Evolutionary conservation across 2,797 vertebrate genomes (phyloP), one percentile per base, ranked within the genome.

Genomic region (Eulemur albifrons): DNA sequence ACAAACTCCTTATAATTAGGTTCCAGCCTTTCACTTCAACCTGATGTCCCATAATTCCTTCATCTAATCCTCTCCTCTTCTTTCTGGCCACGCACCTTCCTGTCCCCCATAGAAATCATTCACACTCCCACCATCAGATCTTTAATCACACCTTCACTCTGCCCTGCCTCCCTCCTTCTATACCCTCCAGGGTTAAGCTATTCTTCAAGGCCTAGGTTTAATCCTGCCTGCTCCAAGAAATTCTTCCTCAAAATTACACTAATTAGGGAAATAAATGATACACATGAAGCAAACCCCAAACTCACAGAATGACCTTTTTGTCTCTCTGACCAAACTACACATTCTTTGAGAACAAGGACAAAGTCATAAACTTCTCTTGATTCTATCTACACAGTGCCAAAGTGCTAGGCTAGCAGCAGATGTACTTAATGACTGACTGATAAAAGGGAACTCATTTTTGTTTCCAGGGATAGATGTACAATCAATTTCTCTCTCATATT

Each of bases 391-490:
- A 15, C 1, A 65, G 2, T 45, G 88, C 20, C 70, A 30, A 35
- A 80, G 77, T 52, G 52, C 57, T 75, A 25, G 81, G 40, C 35
- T 27, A 87, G 30, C 48, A 93, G 81, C 70, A 52, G 48, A 94
- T 15, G 8, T 20, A 32, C 85, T 85, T 54, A 57, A 21, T 43
- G 69, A 88, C 3, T 5, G 67, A 80, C 35, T 50, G 84, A 70
- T 77, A 61, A 86, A 93, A 94, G 88, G n/a, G n/a, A 57, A 84
- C 75, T 94, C 77, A 57, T 48, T 81, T 84, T 93, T 76, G 83
- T 88, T 93, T 92, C 73, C 75, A 67, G 65, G 43, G 85, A 85
- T 25, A 79, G 65, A 90, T 54, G 54, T 40, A 57, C 63, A 48
- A 75, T 89, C 69, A n/a, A 27, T 18, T 89, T 88, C 23, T 88